These are phyloP conservation scores for Amazona vittata DNA, from an alignment of 2,113 vertebrate species.

Conservation along the genomic window DNA sequence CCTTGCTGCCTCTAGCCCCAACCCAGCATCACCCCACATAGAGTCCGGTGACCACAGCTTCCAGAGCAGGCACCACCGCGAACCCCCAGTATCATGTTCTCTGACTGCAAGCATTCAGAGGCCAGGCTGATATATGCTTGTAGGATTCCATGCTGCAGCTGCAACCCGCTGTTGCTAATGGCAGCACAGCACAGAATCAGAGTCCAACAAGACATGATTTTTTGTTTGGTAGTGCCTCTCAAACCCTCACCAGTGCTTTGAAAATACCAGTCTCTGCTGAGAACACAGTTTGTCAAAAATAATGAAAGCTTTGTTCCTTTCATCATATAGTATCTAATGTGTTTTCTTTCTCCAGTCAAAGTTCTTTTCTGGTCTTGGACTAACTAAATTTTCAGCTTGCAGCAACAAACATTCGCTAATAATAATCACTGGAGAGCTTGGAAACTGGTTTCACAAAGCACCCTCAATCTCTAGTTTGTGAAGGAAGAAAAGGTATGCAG, in stretches of 20 bases:
- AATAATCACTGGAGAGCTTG: not conserved
- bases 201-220: not conserved
- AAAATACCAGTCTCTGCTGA: not conserved
- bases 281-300: not conserved
- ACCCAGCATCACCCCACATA: rapidly evolving
- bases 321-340: not conserved
- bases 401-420: not conserved
- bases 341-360: not conserved
- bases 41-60: not conserved
- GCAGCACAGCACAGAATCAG: not conserved
- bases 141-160: not conserved
- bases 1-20: not conserved
- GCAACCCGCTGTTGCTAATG: not conserved
- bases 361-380: not conserved
- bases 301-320: not conserved
- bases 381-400: not conserved
- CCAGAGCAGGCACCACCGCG: not conserved
- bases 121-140: not conserved
- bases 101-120: not conserved
- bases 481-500: not conserved
- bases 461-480: not conserved
- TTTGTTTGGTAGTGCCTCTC: not conserved
- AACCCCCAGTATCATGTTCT: not conserved
- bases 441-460: not conserved
- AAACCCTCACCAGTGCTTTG: not conserved